Base-by-base conservation (phyloP, 2,113 vertebrate genomes). In the Ptyas mucosa region DNA sequence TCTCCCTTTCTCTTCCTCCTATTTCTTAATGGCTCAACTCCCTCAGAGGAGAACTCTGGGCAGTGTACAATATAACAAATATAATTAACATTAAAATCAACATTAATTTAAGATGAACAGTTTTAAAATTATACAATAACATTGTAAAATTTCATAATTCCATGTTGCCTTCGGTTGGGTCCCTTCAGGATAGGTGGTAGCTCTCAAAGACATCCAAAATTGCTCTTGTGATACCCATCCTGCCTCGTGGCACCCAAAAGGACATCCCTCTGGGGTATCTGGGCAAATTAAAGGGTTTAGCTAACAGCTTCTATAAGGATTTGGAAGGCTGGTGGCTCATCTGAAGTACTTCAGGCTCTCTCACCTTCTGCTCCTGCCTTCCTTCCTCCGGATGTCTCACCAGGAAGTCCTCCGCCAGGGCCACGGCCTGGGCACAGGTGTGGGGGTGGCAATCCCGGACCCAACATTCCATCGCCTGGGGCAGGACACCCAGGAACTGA, bases 401-500 rank as follows among this genome's bases (percentile, higher is more conserved):
- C 12, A 93, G 88, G 89, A 97, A 95, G 91, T 96, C 96, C 94
- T 97, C 96, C 43, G 96, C 96, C 86, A 97, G 95, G 18, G 95
- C 95, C 54, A 97, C 96, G 29, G 96, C 96, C 95, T 96, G 96
- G 90, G 97, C 96, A 91, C 96, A 96, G 57, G 96, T 97, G 51
- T 97, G 95, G 10, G 96, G 97, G 69, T 94, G 95, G 53, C 96
- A 95, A 87, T 97, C 96, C 93, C 95, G 93, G 89, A 97, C 96
- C 96, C 96, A 97, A 87, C 94, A 93, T 95, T 96, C 94, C 94
- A 97, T 96, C 61, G 96, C 96, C 0, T 85, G 94, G 85, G 97
- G 96, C 57, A 97, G 93, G 87, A 97, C 95, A 0, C 93, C 97
- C 88, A 97, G 94, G 87, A 97, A 97, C 39, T 97, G 97, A 91